Conservation (phyloP, 2,797 vertebrate genomes). For the Coccyzus lansbergi region DNA sequence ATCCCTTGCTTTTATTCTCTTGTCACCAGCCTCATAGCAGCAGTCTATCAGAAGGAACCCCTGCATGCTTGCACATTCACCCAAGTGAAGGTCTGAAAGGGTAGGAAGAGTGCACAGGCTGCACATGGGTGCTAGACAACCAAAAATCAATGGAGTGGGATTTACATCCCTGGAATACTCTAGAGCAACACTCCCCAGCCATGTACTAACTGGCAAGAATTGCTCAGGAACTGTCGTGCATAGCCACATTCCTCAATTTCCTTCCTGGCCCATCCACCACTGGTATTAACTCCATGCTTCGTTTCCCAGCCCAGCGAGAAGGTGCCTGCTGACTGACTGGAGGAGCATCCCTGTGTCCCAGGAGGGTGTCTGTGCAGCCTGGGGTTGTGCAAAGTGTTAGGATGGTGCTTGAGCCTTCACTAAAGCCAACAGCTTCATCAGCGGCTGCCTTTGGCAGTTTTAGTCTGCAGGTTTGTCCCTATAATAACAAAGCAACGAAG, state of each 20-base stretch:
- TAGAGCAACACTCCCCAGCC: background rate
- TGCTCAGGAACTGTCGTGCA: background rate
- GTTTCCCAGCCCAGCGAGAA: background rate
- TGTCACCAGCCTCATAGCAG: fast-evolving
- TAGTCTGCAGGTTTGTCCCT: background rate
- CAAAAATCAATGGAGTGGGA: background rate
- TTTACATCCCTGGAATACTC: background rate
- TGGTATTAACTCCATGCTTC: background rate
- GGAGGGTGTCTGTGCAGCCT: background rate
- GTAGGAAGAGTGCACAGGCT: background rate
- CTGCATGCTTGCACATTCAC: background rate
- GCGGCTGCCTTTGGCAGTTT: background rate
- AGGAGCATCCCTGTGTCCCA: fast-evolving
- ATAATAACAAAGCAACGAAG: background rate
- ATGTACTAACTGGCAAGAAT: background rate
- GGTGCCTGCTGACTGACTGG: background rate
- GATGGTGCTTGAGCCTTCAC: background rate
- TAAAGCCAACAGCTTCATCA: background rate
- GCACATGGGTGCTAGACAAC: fast-evolving
- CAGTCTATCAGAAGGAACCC: background rate
- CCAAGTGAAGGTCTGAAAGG: background rate
- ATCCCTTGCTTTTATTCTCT: background rate
- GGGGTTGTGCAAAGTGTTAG: background rate
- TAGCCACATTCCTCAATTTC: fast-evolving
- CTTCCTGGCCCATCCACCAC: background rate